A percentile compares a stretch with the other conserved stretches of the same genome.
Conservation (phyloP, 1,140 invertebrate species). For the Adoxophyes honmai region DNA sequence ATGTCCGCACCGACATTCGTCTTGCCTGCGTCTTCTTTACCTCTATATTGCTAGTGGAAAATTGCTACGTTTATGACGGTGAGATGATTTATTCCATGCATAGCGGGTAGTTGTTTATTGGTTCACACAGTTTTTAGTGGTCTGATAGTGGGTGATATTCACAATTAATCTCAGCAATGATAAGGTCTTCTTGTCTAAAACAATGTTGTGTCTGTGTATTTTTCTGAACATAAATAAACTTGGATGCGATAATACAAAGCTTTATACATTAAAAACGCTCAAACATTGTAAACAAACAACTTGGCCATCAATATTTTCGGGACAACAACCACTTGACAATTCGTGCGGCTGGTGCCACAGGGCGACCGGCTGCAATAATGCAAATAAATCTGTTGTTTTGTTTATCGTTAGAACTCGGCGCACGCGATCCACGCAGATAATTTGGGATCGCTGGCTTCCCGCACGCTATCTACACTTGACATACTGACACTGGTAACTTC, state of each 20-base stretch:
- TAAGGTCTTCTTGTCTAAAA: neutral
- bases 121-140: neutral
- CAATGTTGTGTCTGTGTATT: neutral
- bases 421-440: constrained; percentile 6
- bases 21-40: neutral
- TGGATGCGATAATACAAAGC: neutral
- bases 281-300: neutral
- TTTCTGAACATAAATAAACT: neutral
- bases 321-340: constrained; percentile 3
- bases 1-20: constrained; percentile 2
- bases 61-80: neutral
- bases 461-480: neutral
- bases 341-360: neutral
- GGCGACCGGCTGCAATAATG: neutral
- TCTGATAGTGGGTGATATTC: no score
- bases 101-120: no score
- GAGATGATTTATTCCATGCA: neutral
- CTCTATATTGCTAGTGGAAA: neutral
- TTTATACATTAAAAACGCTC: neutral
- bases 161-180: neutral
- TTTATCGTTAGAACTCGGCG: constrained; percentile 1
- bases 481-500: no score
- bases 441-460: neutral
- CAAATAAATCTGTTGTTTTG: constrained; percentile 9
- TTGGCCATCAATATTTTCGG: neutral